Percentiles rank a stretch among this genome's conserved stretches.
phyloP scores from a whole-genome alignment of 2,888 invertebrate species.

The Heliconius cydno region DNA sequence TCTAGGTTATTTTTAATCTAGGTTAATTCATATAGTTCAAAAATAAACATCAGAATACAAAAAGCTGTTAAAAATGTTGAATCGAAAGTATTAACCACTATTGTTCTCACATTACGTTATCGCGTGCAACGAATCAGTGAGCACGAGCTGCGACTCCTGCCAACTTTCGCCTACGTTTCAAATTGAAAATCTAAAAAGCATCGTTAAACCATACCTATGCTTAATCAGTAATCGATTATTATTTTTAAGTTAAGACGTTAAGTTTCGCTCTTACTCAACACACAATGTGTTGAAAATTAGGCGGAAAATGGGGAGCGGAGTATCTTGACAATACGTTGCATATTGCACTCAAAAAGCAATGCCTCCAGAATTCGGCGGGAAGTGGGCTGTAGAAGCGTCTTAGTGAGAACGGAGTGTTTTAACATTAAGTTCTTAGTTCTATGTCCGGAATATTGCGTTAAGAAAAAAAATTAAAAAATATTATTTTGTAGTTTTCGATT shows the following conservation, averaged over 20 bases:
- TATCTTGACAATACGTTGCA: too few species aligned
- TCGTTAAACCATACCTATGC: constrained; percentile 21
- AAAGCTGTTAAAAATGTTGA: background rate
- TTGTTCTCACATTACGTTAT: constrained; percentile 67
- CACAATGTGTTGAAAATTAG: background rate
- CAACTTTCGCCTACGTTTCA: constrained; percentile 38
- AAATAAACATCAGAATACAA: background rate
- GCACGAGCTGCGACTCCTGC: constrained; percentile 67
- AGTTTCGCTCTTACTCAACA: background rate
- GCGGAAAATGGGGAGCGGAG: background rate
- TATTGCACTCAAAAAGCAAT: too few species aligned
- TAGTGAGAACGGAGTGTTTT: too few species aligned
- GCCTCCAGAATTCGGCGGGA: too few species aligned
- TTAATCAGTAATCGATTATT: background rate
- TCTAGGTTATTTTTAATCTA: too few species aligned
- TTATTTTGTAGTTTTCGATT: too few species aligned
- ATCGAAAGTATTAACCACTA: constrained; percentile 43
- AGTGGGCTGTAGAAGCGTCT: too few species aligned
- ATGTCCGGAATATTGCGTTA: background rate
- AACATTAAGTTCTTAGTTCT: too few species aligned
- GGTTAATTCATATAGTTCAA: too few species aligned
- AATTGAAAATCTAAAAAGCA: constrained; percentile 35
- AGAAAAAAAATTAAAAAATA: background rate
- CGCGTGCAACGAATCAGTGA: constrained; percentile 76
- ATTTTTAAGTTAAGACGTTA: background rate